phyloP scores from a whole-genome alignment of 2,113 vertebrate species.

The Pelecanus crispus region DNA sequence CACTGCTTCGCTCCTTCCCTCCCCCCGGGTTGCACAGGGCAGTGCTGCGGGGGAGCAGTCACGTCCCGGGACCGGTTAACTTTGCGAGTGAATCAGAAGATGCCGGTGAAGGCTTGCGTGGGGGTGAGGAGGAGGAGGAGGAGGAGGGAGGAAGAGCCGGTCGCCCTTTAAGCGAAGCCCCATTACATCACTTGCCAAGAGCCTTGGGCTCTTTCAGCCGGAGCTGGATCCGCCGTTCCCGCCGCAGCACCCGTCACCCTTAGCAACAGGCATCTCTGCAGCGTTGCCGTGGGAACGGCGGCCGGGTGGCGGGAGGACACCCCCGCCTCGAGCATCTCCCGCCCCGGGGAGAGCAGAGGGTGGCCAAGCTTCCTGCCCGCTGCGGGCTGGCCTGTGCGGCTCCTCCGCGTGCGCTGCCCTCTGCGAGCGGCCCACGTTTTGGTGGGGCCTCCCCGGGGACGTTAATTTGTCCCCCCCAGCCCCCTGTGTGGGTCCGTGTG shows the following conservation, averaged over 20 bases:
- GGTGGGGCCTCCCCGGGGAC: background rate
- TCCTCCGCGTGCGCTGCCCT: background rate
- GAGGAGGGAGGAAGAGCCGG: background rate
- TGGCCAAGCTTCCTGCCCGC: background rate
- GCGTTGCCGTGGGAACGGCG: conserved; percentile 4
- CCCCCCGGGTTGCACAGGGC: rapidly evolving
- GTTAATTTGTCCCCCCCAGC: rapidly evolving
- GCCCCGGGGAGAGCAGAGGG: background rate
- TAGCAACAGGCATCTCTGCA: conserved; percentile 49
- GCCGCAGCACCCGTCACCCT: background rate
- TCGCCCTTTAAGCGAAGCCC: background rate
- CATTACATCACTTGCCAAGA: background rate
- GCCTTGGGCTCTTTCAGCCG: background rate
- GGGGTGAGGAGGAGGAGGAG: background rate
- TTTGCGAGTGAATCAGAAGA: background rate
- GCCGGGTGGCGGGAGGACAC: background rate
- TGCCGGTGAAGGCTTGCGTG: background rate
- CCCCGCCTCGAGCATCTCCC: background rate
- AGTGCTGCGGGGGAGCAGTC: background rate
- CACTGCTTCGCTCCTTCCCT: background rate
- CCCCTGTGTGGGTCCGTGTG: background rate
- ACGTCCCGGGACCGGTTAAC: rapidly evolving
- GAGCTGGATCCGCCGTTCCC: conserved; percentile 1
- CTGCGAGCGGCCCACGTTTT: rapidly evolving
- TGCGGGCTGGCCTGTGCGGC: rapidly evolving